phyloP scores from a whole-genome alignment of 2,113 vertebrate species.

The Xenus cinereus region DNA sequence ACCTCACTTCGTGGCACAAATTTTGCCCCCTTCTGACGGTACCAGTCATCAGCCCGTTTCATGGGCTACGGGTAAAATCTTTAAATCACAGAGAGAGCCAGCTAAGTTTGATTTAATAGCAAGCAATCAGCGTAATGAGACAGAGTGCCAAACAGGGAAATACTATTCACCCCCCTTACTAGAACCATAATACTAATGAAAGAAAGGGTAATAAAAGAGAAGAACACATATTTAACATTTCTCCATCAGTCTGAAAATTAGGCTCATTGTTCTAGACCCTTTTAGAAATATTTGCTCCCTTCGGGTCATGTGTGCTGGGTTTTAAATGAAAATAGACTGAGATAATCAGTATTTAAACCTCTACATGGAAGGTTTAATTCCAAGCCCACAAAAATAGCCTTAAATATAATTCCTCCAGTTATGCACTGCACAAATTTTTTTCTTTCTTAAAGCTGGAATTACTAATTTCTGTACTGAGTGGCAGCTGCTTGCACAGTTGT shows the following conservation, averaged over 20 bases:
- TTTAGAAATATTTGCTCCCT: neutral
- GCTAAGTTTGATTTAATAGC: neutral
- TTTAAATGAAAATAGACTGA: neutral
- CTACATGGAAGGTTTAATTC: neutral
- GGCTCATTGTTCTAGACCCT: neutral
- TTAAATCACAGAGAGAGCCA: neutral
- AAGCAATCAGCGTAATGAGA: neutral
- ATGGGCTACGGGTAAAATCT: neutral
- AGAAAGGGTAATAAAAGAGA: neutral
- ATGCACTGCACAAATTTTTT: neutral
- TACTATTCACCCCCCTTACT: neutral
- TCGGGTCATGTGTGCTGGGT: neutral
- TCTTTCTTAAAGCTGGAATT: neutral
- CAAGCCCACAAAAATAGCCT: neutral
- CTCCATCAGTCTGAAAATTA: neutral
- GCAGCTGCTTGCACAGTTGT: neutral
- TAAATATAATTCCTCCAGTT: neutral
- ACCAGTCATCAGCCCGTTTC: neutral
- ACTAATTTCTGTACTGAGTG: neutral
- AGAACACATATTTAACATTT: neutral
- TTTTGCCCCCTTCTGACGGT: neutral
- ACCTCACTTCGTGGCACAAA: rapidly evolving
- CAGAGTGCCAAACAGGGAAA: neutral
- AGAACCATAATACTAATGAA: neutral
- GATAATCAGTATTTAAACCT: neutral